phyloP scores from a whole-genome alignment of 2,113 vertebrate species.

The Charadrius vociferus region DNA sequence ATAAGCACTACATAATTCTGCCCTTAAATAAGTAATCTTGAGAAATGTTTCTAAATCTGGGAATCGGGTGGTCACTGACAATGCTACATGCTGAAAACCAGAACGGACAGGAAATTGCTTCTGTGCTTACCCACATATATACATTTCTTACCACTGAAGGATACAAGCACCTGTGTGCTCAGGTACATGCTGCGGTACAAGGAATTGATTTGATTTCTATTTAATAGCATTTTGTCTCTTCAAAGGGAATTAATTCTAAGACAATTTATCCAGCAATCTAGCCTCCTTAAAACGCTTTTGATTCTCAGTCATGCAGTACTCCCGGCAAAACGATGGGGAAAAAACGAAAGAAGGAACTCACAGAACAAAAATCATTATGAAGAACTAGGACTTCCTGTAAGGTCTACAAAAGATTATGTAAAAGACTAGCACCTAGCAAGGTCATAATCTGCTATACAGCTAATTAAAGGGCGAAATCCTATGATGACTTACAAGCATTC shows the following conservation, averaged over 20 bases:
- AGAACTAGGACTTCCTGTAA: background rate
- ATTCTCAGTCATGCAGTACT: background rate
- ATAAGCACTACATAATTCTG: background rate
- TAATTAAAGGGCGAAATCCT: too few species aligned
- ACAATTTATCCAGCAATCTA: background rate
- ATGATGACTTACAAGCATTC: too few species aligned
- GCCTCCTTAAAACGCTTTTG: background rate
- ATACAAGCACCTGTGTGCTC: background rate
- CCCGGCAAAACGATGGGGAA: background rate
- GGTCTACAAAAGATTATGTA: background rate
- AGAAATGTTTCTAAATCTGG: background rate
- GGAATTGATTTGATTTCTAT: background rate
- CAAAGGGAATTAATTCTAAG: background rate
- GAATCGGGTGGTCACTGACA: background rate
- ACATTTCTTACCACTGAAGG: background rate
- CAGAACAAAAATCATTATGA: background rate
- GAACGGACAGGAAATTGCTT: background rate
- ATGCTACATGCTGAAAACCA: background rate
- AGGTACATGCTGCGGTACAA: background rate
- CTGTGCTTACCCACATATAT: background rate
- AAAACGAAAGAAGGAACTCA: background rate
- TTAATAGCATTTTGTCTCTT: background rate
- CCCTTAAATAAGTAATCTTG: background rate
- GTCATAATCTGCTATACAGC: too few species aligned
- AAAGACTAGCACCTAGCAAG: too few species aligned